Evolutionary conservation across 2,888 invertebrate genomes (phyloP).

Genomic region (Acleris emargana): DNA sequence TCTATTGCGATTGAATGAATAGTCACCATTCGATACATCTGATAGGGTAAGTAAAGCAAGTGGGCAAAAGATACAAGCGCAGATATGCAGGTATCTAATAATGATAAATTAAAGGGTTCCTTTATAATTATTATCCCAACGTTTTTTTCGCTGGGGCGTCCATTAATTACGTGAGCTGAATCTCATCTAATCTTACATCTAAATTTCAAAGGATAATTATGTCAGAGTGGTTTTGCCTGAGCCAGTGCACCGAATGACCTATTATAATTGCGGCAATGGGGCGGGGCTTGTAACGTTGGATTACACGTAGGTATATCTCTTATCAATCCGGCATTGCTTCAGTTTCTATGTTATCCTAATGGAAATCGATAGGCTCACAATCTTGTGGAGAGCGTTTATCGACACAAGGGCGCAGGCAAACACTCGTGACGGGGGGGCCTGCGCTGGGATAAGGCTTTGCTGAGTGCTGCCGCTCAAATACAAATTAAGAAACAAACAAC

Average conservation of each 20-base stretch:
- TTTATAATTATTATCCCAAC: not conserved
- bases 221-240: not conserved
- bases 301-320: slow-evolving; percentile 22
- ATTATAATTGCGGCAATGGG: not conserved
- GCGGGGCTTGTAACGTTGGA: slow-evolving; percentile 13
- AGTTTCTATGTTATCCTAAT: slow-evolving; percentile 65
- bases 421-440: slow-evolving; percentile 44
- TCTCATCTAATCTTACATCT: too few relatives aligned
- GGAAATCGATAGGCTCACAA: slow-evolving; percentile 67
- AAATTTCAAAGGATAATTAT: slow-evolving; percentile 12
- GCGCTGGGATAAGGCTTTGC: slow-evolving; percentile 42
- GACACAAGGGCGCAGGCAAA: slow-evolving; percentile 48
- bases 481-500: slow-evolving; percentile 32
- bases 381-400: slow-evolving; percentile 57
- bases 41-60: too few relatives aligned
- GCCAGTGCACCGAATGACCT: not conserved
- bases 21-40: too few relatives aligned
- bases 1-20: too few relatives aligned
- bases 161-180: too few relatives aligned
- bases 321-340: slow-evolving; percentile 46
- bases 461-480: slow-evolving; percentile 22
- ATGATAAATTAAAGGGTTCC: not conserved
- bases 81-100: too few relatives aligned
- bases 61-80: too few relatives aligned
- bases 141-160: not conserved